Conservation (phyloP, 2,888 invertebrate genomes). For the Periphyllus acericola region DNA sequence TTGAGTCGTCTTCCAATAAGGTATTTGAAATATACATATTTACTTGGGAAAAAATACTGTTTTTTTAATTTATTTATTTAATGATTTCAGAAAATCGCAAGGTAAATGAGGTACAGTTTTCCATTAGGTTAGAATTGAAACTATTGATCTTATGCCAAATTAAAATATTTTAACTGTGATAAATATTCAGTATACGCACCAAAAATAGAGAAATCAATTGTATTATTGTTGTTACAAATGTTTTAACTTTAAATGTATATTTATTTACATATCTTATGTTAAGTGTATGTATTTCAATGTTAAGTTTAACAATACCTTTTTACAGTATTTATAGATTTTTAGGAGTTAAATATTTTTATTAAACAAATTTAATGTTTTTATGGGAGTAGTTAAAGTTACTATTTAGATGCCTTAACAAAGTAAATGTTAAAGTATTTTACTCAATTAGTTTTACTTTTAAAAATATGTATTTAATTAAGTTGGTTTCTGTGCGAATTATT, state of each 20-base stretch:
- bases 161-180: conserved; percentile 51
- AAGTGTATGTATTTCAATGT: not conserved
- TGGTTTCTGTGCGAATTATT: not conserved
- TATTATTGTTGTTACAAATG: not conserved
- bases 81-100: conserved; percentile 52
- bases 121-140: conserved; percentile 40
- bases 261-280: conserved; percentile 34
- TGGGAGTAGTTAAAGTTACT: not conserved
- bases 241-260: not conserved
- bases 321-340: conserved; percentile 29
- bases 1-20: conserved; percentile 59
- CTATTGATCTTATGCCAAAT: conserved; percentile 55
- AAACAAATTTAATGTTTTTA: not conserved
- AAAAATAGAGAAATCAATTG: not conserved
- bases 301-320: conserved; percentile 14
- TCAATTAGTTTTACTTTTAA: not conserved
- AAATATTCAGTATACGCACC: conserved; percentile 40
- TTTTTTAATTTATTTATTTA: conserved; percentile 10
- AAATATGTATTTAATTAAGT: not conserved
- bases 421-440: not conserved
- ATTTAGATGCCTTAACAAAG: not conserved
- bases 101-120: conserved; percentile 41
- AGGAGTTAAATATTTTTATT: not conserved
- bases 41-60: not conserved
- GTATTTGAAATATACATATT: conserved; percentile 17